Conservation (phyloP, 2,113 vertebrate species). For the Cariama cristata region DNA sequence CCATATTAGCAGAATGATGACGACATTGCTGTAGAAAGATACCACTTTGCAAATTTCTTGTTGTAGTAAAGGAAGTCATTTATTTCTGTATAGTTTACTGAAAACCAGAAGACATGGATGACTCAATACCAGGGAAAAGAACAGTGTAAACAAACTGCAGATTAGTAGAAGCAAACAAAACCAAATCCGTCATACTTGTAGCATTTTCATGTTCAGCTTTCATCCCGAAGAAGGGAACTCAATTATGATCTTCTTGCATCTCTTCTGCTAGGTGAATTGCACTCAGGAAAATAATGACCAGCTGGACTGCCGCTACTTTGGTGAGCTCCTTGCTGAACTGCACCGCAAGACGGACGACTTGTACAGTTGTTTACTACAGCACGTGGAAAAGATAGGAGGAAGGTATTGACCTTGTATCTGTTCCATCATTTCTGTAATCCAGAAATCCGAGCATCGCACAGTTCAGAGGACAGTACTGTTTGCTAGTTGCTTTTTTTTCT, state of each 20-base stretch:
- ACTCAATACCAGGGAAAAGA: not conserved
- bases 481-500: not conserved
- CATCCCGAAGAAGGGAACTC: not conserved
- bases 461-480: not conserved
- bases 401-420: conserved; percentile 63
- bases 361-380: conserved; percentile 86
- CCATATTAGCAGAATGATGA: too few relatives aligned
- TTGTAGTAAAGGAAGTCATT: not conserved
- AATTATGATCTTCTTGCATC: accelerated
- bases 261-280: not conserved
- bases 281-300: conserved; percentile 62
- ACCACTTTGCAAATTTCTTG: accelerated
- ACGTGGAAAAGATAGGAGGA: conserved; percentile 89
- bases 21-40: not conserved
- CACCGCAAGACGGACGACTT: conserved; percentile 90
- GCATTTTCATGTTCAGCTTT: not conserved
- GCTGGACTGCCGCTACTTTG: conserved; percentile 93
- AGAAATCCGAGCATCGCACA: not conserved
- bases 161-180: not conserved
- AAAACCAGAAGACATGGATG: not conserved
- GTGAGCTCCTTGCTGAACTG: conserved; percentile 93
- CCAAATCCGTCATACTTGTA: not conserved
- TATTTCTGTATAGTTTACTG: not conserved
- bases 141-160: not conserved
- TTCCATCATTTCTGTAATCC: accelerated